Conservation (phyloP, 2,888 invertebrate species). For the Synanthedon formicaeformis region DNA sequence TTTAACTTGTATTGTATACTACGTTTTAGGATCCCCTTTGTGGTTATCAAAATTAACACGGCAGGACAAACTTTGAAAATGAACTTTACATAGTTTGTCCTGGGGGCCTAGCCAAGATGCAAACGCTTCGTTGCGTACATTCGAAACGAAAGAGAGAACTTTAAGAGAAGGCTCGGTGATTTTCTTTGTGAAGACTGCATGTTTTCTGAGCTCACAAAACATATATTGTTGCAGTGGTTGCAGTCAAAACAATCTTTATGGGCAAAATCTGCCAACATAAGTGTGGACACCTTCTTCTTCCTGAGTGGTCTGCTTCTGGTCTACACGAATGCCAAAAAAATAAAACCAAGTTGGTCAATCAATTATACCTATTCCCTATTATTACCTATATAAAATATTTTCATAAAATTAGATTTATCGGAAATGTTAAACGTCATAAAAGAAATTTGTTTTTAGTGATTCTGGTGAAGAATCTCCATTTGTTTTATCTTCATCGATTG, state of each 20-base stretch:
- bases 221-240: conserved; percentile 5
- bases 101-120: too few species aligned
- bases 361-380: not conserved
- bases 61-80: too few species aligned
- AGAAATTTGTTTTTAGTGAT: conserved; percentile 12
- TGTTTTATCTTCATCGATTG: conserved; percentile 36
- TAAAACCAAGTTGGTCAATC: conserved; percentile 4
- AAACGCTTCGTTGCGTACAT: too few species aligned
- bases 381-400: too few species aligned
- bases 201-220: not conserved
- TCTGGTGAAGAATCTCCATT: conserved; percentile 28
- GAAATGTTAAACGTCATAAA: not conserved
- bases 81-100: too few species aligned
- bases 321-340: conserved; percentile 8
- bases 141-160: too few species aligned
- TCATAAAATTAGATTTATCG: too few species aligned
- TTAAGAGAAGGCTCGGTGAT: too few species aligned
- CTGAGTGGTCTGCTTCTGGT: conserved; percentile 10
- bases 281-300: conserved; percentile 11
- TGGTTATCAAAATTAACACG: too few species aligned
- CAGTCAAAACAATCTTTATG: conserved; percentile 1
- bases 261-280: conserved; percentile 6
- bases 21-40: too few species aligned
- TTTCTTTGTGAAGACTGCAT: too few species aligned
- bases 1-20: too few species aligned